A percentile compares a stretch with the other conserved stretches of the same genome.
phyloP scores from a whole-genome alignment of 2,888 invertebrate species.

The Aromia moschata region DNA sequence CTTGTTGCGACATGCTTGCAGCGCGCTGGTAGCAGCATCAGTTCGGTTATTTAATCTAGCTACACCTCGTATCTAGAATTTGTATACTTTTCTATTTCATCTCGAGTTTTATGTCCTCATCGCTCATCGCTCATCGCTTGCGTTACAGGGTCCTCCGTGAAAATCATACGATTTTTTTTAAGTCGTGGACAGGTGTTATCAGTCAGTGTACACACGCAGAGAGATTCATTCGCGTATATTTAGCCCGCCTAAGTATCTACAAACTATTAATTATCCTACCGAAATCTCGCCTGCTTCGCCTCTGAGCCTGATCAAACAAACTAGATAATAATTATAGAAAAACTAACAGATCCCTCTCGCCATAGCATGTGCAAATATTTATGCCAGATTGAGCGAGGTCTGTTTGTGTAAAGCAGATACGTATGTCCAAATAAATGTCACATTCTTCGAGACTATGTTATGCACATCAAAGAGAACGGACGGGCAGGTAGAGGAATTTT shows the following conservation, averaged over 20 bases:
- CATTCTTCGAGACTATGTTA: conserved; percentile 1
- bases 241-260: neutral
- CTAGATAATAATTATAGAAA: conserved; percentile 17
- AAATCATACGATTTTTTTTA: neutral
- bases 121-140: too few relatives aligned
- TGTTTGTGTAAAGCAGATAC: conserved; percentile 9
- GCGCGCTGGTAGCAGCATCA: too few relatives aligned
- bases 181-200: neutral
- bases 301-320: conserved; percentile 12
- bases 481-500: conserved; percentile 1
- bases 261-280: conserved; percentile 6
- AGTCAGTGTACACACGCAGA: neutral
- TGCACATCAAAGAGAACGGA: conserved; percentile 2
- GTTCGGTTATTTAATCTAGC: too few relatives aligned
- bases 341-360: conserved; percentile 12
- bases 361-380: conserved; percentile 21
- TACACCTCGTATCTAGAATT: too few relatives aligned
- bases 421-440: conserved; percentile 19
- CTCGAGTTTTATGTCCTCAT: too few relatives aligned
- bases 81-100: too few relatives aligned
- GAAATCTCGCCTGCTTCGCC: neutral
- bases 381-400: neutral
- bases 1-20: too few relatives aligned
- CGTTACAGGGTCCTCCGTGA: too few relatives aligned
- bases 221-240: neutral